phyloP scores from a whole-genome alignment of 1,140 invertebrate species.

The Dendrolimus kikuchii region DNA sequence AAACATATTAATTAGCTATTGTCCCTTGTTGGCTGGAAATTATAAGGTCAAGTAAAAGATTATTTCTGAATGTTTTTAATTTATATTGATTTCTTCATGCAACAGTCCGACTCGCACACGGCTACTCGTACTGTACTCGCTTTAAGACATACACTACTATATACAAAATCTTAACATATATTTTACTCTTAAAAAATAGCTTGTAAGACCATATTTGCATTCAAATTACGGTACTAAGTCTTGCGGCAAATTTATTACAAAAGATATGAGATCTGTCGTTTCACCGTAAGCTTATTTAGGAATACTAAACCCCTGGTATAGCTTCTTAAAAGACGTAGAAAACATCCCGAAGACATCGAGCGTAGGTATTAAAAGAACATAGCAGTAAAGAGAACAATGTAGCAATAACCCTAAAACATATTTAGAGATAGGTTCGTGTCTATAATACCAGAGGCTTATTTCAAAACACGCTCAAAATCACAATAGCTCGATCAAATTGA shows the following conservation, averaged over 20 bases:
- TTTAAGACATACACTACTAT: not conserved
- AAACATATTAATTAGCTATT: no score
- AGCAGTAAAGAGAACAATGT: conserved; percentile 11
- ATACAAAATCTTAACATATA: not conserved
- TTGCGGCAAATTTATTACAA: no score
- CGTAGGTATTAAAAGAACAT: conserved; percentile 2
- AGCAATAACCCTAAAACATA: conserved; percentile 10
- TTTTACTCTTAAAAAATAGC: not conserved
- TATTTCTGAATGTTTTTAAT: no score
- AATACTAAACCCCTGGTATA: not conserved
- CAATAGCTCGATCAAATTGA: conserved; percentile 30
- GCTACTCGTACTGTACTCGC: no score
- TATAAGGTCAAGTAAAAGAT: no score
- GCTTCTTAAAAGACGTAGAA: not conserved
- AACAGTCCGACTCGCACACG: no score
- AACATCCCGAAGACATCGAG: not conserved
- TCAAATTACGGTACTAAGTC: no score
- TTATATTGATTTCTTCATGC: no score
- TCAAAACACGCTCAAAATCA: conserved; percentile 31
- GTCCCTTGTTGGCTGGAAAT: no score
- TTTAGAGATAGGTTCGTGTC: conserved; percentile 5
- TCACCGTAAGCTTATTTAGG: no score
- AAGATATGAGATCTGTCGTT: no score
- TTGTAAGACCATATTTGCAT: no score
- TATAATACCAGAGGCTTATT: conserved; percentile 23